Evolutionary conservation across 2,113 vertebrate species (phyloP).

Genomic region (Emberiza fucata): DNA sequence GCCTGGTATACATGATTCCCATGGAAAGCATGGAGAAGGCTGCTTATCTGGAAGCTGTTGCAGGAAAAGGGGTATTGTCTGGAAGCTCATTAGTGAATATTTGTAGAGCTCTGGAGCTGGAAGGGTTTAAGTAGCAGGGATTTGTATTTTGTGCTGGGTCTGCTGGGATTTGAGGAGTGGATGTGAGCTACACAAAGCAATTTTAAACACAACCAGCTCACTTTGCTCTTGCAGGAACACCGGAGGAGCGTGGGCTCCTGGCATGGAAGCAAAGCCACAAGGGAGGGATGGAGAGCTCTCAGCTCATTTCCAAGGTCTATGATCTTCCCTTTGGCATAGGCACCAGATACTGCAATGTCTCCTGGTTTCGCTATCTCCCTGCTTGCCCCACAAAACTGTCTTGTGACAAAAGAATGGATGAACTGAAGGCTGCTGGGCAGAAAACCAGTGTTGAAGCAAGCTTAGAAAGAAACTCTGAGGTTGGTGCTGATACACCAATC

Average conservation of each 20-base stretch:
- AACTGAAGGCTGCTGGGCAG: background rate
- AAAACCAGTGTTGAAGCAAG: background rate
- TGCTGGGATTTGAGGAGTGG: background rate
- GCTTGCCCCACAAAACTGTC: slow-evolving; percentile 77
- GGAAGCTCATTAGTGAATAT: background rate
- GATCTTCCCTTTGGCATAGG: slow-evolving; percentile 85
- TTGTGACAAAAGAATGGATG: background rate
- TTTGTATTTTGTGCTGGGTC: background rate
- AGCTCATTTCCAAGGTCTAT: slow-evolving; percentile 77
- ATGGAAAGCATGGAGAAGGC: background rate
- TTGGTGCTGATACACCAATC: background rate
- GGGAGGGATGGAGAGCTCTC: slow-evolving; percentile 57
- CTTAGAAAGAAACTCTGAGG: background rate
- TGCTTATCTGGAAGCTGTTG: background rate
- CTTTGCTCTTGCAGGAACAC: slow-evolving; percentile 77
- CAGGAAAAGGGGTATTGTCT: background rate
- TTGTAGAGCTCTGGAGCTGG: background rate
- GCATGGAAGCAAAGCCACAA: slow-evolving; percentile 81
- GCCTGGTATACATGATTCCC: background rate
- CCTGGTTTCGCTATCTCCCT: slow-evolving; percentile 79
- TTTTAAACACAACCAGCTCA: background rate
- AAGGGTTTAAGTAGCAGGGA: background rate
- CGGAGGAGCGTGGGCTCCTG: slow-evolving; percentile 84
- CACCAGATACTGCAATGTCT: slow-evolving; percentile 63
- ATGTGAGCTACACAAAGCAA: background rate